Percentiles rank a stretch among this genome's conserved stretches.
phyloP scores from a whole-genome alignment of 2,113 vertebrate species.

The Anthoscopus minutus region DNA sequence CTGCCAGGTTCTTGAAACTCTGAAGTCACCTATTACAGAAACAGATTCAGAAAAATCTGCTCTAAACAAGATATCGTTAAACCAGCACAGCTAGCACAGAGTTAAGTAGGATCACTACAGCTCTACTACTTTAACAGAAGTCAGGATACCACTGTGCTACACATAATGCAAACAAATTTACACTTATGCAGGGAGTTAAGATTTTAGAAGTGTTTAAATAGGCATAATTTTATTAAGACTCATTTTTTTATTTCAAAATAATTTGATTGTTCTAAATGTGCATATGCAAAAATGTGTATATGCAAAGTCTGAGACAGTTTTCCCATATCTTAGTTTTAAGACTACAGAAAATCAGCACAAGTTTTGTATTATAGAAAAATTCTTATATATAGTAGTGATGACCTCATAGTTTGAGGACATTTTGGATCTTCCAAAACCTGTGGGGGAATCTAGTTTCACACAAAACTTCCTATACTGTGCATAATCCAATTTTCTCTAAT shows the following conservation, averaged over 20 bases:
- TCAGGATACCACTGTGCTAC: background rate
- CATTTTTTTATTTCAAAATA: background rate
- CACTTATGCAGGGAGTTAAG: background rate
- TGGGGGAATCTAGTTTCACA: background rate
- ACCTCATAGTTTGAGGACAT: background rate
- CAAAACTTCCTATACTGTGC: background rate
- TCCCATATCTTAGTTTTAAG: background rate
- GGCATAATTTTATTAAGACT: background rate
- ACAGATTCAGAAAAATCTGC: background rate
- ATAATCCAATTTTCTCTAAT: background rate
- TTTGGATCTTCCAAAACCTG: background rate
- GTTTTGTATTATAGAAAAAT: background rate
- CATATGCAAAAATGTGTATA: background rate
- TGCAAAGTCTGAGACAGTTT: background rate
- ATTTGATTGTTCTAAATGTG: background rate
- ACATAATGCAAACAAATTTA: background rate
- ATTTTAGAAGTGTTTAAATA: background rate
- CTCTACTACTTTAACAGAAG: background rate
- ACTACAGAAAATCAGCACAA: background rate
- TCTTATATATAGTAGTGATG: background rate
- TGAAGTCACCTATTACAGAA: background rate
- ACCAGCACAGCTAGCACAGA: background rate
- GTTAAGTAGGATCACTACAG: background rate
- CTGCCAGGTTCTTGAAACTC: background rate
- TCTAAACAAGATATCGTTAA: background rate